Evolutionary conservation across 2,797 vertebrate species (phyloP), one percentile per base, ranked within the genome.

Genomic region (Sebastes flavidus): DNA sequence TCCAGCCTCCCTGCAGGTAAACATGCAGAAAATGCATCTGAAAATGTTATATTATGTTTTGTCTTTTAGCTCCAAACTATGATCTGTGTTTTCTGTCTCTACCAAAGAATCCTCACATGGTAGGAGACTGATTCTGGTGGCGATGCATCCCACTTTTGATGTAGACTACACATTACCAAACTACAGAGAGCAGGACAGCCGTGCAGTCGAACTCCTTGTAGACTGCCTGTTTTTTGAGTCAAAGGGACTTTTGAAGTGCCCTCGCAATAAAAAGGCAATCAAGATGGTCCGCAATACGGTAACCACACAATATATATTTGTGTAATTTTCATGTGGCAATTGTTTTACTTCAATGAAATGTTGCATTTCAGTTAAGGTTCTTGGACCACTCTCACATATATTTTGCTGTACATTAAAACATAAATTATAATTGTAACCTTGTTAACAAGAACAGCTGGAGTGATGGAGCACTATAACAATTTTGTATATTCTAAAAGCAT

Each of bases 111-210:
- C 0, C 11, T 5, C 0, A 18, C 0, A 0, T 0, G 0, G 9
- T 6, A 30, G 0, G 1, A 11, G 12, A 1, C 20, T 91, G 11
- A 83, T 93, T 32, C 13, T 93, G 78, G 91, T 93, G 73, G 84
- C 81, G 3, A 86, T 90, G 91, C 84, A 90, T 78, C 82, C 89
- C 81, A 93, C 89, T 1, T 83, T 59, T 12, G 11, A 92, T 9
- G 13, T 46, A 10, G 5, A 88, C 10, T 83, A 86, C 67, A 55
- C 32, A 4, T 4, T 91, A 38, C 81, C 87, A 13, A 29, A 32
- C 2, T 30, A 22, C 22, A 66, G 62, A 38, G 4, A 16, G 0
- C 2, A 27, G 11, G 20, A 5, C 0, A 12, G 4, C 5, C 0
- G 0, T 0, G 0, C 0, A 0, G 36, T 83, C 16, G 1, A 0